Conservation (phyloP, 1,140 invertebrate genomes). For the Akabosia matsudoensis region DNA sequence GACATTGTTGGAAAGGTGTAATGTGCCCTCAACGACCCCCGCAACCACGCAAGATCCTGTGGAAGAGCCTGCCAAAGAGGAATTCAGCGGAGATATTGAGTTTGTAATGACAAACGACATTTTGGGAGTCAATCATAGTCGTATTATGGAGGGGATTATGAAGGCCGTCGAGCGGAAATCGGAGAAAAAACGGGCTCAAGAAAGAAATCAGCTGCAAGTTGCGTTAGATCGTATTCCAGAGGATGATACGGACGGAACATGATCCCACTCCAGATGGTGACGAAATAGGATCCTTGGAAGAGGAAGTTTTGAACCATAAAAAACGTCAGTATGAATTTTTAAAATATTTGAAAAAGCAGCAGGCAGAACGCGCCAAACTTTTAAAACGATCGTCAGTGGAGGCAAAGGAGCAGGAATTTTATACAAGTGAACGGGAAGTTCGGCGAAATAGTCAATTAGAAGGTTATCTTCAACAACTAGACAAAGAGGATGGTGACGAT, state of each 20-base stretch:
- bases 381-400: neutral
- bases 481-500: conserved; percentile 7
- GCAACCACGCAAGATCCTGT: conserved; percentile 48
- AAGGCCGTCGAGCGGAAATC: conserved; percentile 3
- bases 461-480: neutral
- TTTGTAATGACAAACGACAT: conserved; percentile 66
- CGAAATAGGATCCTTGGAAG: too few species aligned
- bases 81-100: conserved; percentile 43
- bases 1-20: conserved; percentile 56
- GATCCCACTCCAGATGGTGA: too few species aligned
- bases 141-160: conserved; percentile 56
- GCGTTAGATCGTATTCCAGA: too few species aligned
- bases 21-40: conserved; percentile 59
- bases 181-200: conserved; percentile 3
- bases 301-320: neutral
- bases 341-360: conserved; percentile 32
- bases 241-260: too few species aligned
- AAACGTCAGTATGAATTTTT: conserved; percentile 29
- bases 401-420: conserved; percentile 16
- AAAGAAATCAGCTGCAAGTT: neutral
- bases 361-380: conserved; percentile 15
- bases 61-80: neutral
- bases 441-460: neutral
- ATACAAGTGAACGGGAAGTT: neutral
- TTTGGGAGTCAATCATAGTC: conserved; percentile 63